Evolutionary conservation across 2,113 vertebrate genomes (phyloP).

Genomic region (Tragelaphus buxtoni): DNA sequence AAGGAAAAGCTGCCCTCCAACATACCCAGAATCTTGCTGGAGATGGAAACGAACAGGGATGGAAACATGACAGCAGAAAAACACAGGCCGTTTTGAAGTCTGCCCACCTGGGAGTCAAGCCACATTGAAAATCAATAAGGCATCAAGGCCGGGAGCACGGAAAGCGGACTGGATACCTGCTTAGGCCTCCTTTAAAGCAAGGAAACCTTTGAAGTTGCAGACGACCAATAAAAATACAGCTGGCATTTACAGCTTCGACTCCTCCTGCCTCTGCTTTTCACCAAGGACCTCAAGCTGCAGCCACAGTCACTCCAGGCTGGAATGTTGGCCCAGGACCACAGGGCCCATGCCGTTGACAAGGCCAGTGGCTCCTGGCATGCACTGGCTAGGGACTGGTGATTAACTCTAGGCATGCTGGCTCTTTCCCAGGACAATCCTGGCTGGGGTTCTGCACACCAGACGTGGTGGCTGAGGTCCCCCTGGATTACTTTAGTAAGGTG

Average conservation of each 20-base stretch:
- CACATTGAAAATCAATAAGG: slow-evolving; percentile 80
- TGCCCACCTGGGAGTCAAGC: slow-evolving; percentile 63
- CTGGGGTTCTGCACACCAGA: not conserved
- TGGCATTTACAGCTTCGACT: slow-evolving; percentile 73
- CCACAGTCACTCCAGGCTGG: slow-evolving; percentile 33
- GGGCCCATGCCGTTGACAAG: not conserved
- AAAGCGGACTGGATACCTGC: slow-evolving; percentile 74
- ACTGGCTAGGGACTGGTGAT: not conserved
- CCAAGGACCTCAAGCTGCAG: slow-evolving; percentile 58
- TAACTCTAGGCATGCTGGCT: not conserved
- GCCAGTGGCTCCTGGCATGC: not conserved
- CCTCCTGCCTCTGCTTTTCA: slow-evolving; percentile 32
- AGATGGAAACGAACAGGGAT: slow-evolving; percentile 33
- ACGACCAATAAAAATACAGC: slow-evolving; percentile 84
- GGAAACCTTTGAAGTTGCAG: slow-evolving; percentile 84
- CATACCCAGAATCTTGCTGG: not conserved
- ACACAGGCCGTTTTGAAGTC: slow-evolving; percentile 55
- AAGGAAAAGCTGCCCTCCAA: slow-evolving; percentile 12
- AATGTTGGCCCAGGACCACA: not conserved
- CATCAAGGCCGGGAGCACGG: slow-evolving; percentile 62
- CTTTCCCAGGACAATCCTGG: not conserved
- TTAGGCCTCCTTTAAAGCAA: slow-evolving; percentile 76
- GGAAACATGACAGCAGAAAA: slow-evolving; percentile 55
- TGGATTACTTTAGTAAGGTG: not conserved
- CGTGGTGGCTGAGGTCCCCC: not conserved